These are phyloP conservation scores for Nowickia ferox DNA, from an alignment of 2,888 invertebrate species.

Conservation along the genomic window DNA sequence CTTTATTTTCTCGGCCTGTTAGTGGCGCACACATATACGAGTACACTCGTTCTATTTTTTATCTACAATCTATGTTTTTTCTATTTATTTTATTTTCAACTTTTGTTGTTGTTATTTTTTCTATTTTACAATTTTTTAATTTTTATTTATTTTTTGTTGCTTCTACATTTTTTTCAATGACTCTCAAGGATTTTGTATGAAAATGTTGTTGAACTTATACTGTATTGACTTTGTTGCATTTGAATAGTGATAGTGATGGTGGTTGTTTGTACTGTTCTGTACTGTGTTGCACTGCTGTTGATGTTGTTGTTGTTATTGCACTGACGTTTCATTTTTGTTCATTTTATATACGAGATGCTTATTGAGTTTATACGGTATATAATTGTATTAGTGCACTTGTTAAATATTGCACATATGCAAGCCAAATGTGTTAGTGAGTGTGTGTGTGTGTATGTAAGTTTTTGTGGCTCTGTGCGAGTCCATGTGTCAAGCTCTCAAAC, in stretches of 20 bases:
- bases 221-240: constrained; percentile 71
- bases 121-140: constrained; percentile 33
- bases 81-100: constrained; percentile 56
- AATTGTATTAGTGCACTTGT: constrained; percentile 53
- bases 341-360: constrained; percentile 46
- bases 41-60: constrained; percentile 43
- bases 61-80: constrained; percentile 61
- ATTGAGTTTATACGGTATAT: constrained; percentile 54
- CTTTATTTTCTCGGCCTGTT: constrained; percentile 14
- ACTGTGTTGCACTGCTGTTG: constrained; percentile 44
- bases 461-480: not conserved
- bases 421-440: not conserved
- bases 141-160: constrained; percentile 36
- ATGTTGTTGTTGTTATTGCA: constrained; percentile 30
- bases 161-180: constrained; percentile 78
- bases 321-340: constrained; percentile 53
- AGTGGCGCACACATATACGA: not conserved
- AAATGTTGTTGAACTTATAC: constrained; percentile 81
- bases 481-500: constrained; percentile 48
- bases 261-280: constrained; percentile 33
- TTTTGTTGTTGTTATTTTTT: constrained; percentile 31
- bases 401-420: constrained; percentile 37
- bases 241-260: constrained; percentile 61
- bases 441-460: constrained; percentile 1
- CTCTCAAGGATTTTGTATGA: constrained; percentile 81